Conservation (phyloP, 2,113 vertebrate species). For the cat (Felis catus) region DNA sequence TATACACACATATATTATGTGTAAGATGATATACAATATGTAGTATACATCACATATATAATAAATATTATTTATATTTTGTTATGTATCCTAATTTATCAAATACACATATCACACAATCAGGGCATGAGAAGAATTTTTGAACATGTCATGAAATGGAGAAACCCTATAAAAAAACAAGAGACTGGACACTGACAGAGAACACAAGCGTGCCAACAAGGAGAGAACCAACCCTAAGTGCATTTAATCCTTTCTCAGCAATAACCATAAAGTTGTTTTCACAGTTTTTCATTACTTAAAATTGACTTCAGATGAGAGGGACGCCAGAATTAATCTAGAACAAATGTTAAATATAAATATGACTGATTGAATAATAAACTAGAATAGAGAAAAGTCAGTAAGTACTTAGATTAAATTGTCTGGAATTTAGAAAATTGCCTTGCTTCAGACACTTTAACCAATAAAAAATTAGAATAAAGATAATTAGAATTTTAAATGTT, state of each 20-base stretch:
- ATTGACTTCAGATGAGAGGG: background rate
- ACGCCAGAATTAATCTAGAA: background rate
- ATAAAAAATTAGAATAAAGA: background rate
- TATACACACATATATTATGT: no score
- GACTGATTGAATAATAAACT: background rate
- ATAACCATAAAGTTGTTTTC: background rate
- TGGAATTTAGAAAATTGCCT: background rate
- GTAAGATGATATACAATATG: no score
- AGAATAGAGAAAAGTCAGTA: background rate
- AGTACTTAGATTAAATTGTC: background rate
- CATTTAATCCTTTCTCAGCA: background rate
- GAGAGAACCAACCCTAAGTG: background rate
- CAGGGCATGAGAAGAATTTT: background rate
- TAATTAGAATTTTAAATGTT: background rate
- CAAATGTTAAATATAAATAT: background rate
- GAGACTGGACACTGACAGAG: background rate
- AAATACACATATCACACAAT: background rate
- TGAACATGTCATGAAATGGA: background rate
- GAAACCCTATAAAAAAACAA: background rate
- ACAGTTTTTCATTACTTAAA: background rate
- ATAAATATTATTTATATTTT: background rate
- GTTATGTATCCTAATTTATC: background rate
- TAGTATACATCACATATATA: background rate
- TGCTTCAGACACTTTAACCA: background rate
- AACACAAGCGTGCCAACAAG: background rate